Base-by-base conservation (phyloP, 2,113 vertebrate genomes). In the Galemys pyrenaicus region DNA sequence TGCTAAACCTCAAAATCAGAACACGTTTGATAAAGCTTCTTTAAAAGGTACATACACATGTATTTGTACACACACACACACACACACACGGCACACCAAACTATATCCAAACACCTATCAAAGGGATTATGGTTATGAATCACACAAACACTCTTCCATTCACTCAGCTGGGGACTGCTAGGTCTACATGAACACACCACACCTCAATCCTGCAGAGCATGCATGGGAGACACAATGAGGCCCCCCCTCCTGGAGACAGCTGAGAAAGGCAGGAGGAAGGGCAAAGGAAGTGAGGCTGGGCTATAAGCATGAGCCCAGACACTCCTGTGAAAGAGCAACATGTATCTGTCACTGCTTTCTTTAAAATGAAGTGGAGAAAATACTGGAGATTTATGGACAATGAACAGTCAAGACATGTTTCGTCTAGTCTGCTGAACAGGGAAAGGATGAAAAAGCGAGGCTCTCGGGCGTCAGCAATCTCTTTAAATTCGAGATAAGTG, bases 401-500 rank as follows among this genome's bases (percentile, higher is more conserved):
- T 83, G 95, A 64, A 95, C 97, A 98, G 95, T 82, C 91, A 77
- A 95, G 94, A 95, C 75, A 24, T 60, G 60, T 94, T 94, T 97
- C 83, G 96, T 98, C 97, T 97, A 97, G 97, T 96, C 97, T 97
- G 96, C 97, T 89, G 95, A 97, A 95, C 60, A 97, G 96, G 95
- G 97, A 94, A 97, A 96, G 94, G 97, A 95, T 95, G 94, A 97
- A 97, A 97, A 97, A 97, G 96, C 92, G 94, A 96, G 96, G 97
- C 96, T 97, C 97, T 98, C 90, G 98, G 97, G 97, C 97, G 54
- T 96, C 98, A 98, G 97, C 97, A 98, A 98, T 97, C 98, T 98
- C 96, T 96, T 96, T 92, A 93, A 87, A 94, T 92, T 97, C 74
- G 97, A 97, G 98, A 97, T 98, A 97, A 98, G 97, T 97, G 96